Percentiles rank a stretch among this genome's conserved stretches.
Evolutionary conservation across 1,140 invertebrate species (phyloP).

Genomic region (Streblospio benedicti): DNA sequence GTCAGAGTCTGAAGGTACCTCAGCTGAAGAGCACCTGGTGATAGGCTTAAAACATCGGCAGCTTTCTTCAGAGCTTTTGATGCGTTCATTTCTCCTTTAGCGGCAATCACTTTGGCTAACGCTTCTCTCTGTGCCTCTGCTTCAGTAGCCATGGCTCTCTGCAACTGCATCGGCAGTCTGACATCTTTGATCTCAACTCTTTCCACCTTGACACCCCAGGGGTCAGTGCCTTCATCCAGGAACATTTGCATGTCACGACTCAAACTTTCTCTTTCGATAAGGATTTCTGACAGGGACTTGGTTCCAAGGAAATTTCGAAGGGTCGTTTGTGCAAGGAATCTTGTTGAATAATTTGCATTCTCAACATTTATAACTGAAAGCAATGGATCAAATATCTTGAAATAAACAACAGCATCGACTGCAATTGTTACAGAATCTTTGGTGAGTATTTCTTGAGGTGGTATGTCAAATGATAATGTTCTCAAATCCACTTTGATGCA

Average conservation of each 20-base stretch:
- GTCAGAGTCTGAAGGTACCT: too few relatives aligned
- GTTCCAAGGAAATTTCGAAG: slow-evolving; percentile 85
- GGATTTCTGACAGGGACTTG: slow-evolving; percentile 77
- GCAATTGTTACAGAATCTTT: too few relatives aligned
- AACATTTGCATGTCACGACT: slow-evolving; percentile 71
- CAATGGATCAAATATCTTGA: slow-evolving; percentile 84
- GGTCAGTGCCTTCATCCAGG: slow-evolving; percentile 82
- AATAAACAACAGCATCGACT: slow-evolving; percentile 83
- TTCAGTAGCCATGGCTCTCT: too few relatives aligned
- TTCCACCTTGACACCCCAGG: too few relatives aligned
- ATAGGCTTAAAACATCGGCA: too few relatives aligned
- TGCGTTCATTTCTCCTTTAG: too few relatives aligned
- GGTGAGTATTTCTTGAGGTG: slow-evolving; percentile 56
- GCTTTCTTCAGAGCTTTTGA: too few relatives aligned
- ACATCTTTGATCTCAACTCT: too few relatives aligned
- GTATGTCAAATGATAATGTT: slow-evolving; percentile 56
- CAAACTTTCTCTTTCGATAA: slow-evolving; percentile 83
- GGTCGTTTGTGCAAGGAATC: slow-evolving; percentile 49
- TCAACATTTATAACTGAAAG: slow-evolving; percentile 94
- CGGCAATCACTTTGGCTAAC: too few relatives aligned
- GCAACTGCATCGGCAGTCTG: too few relatives aligned
- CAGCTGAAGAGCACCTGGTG: too few relatives aligned
- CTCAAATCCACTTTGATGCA: slow-evolving; percentile 53
- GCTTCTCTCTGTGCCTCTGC: too few relatives aligned
- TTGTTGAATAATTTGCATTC: slow-evolving; percentile 67